phyloP scores from a whole-genome alignment of 2,888 invertebrate genomes.

The Drosophila recens region DNA sequence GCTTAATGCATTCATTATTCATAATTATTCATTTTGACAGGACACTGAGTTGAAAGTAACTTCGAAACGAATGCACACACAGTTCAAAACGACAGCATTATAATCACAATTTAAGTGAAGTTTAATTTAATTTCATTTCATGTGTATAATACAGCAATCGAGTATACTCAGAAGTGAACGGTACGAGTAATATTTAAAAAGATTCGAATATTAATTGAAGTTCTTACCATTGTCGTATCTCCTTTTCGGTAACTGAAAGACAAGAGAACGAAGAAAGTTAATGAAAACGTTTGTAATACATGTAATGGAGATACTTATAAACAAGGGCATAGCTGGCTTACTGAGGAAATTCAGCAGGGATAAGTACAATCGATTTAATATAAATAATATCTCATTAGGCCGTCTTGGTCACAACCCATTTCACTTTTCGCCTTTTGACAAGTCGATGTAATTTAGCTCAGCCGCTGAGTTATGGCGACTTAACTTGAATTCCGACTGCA shows the following conservation, averaged over 20 bases:
- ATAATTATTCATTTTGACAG: conserved; percentile 32
- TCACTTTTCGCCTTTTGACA: background rate
- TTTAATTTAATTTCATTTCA: conserved; percentile 8
- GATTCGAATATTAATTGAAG: background rate
- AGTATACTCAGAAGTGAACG: conserved; percentile 13
- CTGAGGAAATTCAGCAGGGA: background rate
- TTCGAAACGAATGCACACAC: conserved; percentile 30
- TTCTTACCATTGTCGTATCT: conserved; percentile 94
- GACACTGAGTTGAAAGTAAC: conserved; percentile 7
- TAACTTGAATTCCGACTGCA: conserved; percentile 38
- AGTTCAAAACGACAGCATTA: conserved; percentile 16
- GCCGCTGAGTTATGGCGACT: conserved; percentile 67
- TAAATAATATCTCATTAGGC: conserved; percentile 18
- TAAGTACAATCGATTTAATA: conserved; percentile 13
- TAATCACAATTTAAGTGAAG: conserved; percentile 31
- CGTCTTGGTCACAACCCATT: background rate
- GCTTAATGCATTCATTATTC: conserved; percentile 35
- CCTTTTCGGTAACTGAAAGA: conserved; percentile 94
- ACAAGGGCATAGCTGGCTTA: background rate
- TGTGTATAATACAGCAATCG: conserved; percentile 28
- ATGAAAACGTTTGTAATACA: background rate
- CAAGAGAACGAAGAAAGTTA: conserved; percentile 79
- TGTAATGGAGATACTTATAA: background rate
- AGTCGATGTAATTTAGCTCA: conserved; percentile 51
- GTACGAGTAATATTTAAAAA: background rate